Conservation (phyloP, 2,113 vertebrate species). For the Herpailurus yagouaroundi region DNA sequence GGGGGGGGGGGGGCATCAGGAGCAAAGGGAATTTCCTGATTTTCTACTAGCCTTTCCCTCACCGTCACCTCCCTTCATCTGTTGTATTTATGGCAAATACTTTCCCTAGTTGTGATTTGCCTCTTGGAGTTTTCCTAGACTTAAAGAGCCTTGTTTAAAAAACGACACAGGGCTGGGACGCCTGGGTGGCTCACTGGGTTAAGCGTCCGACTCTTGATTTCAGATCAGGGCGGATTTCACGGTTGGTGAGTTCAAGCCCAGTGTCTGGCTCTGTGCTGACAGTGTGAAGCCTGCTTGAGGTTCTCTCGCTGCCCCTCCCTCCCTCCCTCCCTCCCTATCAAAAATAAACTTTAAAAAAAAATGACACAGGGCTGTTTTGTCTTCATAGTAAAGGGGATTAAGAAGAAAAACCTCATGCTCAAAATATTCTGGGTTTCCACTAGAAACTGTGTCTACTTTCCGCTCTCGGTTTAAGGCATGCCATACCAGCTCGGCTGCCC, state of each 20-base stretch:
- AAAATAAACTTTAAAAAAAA: background rate
- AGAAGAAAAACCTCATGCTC: background rate
- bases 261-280: too few relatives aligned
- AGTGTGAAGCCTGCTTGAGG: too few relatives aligned
- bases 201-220: too few relatives aligned
- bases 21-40: background rate
- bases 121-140: background rate
- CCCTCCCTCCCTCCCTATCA: too few relatives aligned
- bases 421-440: background rate
- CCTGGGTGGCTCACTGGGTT: too few relatives aligned
- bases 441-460: background rate
- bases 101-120: background rate
- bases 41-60: background rate
- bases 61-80: background rate
- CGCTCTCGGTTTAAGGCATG: background rate
- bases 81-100: background rate
- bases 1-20: rapidly evolving
- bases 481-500: background rate
- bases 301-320: too few relatives aligned
- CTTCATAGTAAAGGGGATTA: background rate
- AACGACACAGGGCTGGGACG: background rate
- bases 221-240: too few relatives aligned
- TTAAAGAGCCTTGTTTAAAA: background rate
- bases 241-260: too few relatives aligned
- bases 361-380: background rate